These are phyloP conservation scores for Prunella himalayana DNA, from an alignment of 2,113 vertebrate genomes.

Conservation along the genomic window DNA sequence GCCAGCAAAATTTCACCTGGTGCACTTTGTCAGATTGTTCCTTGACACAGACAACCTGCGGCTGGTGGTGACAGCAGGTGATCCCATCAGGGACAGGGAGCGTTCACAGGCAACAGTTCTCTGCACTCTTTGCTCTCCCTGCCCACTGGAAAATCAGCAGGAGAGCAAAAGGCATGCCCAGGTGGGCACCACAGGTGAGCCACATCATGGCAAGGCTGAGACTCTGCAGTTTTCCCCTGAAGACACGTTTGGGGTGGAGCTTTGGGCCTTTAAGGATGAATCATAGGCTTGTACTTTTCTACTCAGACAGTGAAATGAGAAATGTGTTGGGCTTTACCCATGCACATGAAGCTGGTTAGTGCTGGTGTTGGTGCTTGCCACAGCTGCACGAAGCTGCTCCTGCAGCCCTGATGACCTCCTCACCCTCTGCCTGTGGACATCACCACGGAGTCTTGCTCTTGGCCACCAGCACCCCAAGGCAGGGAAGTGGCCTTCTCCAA, in stretches of 20 bases:
- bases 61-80: conserved; percentile 81
- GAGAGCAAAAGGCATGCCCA: neutral
- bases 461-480: neutral
- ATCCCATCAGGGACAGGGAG: conserved; percentile 78
- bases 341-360: neutral
- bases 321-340: neutral
- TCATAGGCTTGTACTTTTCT: neutral
- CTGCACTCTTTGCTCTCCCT: neutral
- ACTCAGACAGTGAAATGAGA: neutral
- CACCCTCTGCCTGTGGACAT: neutral
- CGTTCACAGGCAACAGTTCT: neutral
- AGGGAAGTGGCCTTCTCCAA: neutral
- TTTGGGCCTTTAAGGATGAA: neutral
- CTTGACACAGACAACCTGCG: conserved; percentile 81
- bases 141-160: neutral
- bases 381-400: neutral
- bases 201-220: accelerated
- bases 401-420: neutral
- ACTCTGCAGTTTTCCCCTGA: neutral
- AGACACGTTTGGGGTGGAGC: neutral
- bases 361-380: accelerated
- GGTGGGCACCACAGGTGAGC: neutral
- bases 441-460: neutral
- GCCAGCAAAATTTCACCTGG: conserved; percentile 86
- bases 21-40: conserved; percentile 86